Evolutionary conservation across 2,888 invertebrate genomes (phyloP), one percentile per base, ranked within the genome.

Genomic region (Athalia cordata): DNA sequence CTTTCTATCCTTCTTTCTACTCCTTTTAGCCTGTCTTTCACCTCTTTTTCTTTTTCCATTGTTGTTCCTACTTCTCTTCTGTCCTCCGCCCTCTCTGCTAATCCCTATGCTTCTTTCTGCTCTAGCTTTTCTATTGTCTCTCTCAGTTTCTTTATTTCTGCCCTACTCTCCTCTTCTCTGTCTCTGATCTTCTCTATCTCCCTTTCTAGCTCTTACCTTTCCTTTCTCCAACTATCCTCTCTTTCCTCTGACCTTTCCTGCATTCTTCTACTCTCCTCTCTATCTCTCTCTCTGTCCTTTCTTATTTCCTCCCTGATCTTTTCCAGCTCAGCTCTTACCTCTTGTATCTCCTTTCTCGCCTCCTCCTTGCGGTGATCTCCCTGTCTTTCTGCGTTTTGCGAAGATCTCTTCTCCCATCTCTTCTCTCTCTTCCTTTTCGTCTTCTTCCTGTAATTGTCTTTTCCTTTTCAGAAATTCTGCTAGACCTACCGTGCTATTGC

Each of bases 11-110:
- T 9, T 3, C 11, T 4, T 8, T 65, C 64, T n/a, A 65, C 11
- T 4, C 45, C 64, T 45, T 65, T 65, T 65, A 65, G 11, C 47
- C 64, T 65, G 3, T 65, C 64, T 29, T 65, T 65, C 45, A 43
- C 43, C 13, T 7, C 61, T 61, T 4, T n/a, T 9, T n/a, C 3
- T n/a, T 15, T 15, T 7, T 13, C 7, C n/a, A 43, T 45, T 8
- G 45, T 11, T 45, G 43, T 45, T n/a, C 43, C 9, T 45, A 8
- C 64, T 45, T 29, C 11, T 8, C 45, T 29, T 3, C 4, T 45
- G 43, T 65, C 8, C 45, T 9, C 64, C 9, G 4, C 45, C 45
- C 45, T 9, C n/a, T 61, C 15, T 65, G 8, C 64, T 45, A 5
- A 6, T 65, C 47, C 64, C 47, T 11, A 11, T 65, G 9, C 64